Conservation (phyloP, 2,888 invertebrate species). For the Ormyrus rosae region DNA sequence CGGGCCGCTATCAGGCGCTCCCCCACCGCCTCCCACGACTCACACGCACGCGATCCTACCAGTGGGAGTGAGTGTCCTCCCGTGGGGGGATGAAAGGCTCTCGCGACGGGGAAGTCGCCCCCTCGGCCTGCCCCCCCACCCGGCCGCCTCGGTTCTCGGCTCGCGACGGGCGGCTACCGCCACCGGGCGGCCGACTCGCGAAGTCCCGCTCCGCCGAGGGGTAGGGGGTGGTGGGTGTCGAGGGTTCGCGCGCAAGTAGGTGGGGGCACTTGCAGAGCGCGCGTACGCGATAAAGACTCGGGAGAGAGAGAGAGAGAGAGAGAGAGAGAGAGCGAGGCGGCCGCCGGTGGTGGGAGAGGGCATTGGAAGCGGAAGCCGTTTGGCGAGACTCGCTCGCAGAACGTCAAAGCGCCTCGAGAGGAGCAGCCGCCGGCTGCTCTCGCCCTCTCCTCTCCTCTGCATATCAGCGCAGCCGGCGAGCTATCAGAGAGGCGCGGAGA, state of each 20-base stretch:
- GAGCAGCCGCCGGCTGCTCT: constrained; percentile 64
- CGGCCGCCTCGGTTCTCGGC: not conserved
- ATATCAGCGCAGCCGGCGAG: not conserved
- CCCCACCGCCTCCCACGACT: not conserved
- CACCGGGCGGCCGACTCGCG: constrained; percentile 11
- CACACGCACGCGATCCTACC: too few relatives aligned
- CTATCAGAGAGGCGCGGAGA: too few relatives aligned
- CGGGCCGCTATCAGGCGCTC: not conserved
- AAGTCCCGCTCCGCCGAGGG: not conserved
- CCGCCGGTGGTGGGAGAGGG: constrained; percentile 18
- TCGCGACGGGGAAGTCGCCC: not conserved
- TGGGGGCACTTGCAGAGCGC: not conserved
- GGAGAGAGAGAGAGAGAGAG: constrained; percentile 41
- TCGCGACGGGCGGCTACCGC: constrained; percentile 10
- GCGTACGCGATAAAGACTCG: constrained; percentile 10
- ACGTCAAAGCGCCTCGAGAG: constrained; percentile 69
- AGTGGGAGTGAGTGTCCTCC: too few relatives aligned
- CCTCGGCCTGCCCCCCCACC: not conserved
- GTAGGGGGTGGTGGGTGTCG: constrained; percentile 24
- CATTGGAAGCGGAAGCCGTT: constrained; percentile 61
- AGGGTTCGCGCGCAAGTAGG: not conserved
- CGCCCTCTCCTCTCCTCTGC: constrained; percentile 12
- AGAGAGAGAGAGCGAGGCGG: constrained; percentile 19
- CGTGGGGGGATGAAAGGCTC: not conserved
- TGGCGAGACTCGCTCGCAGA: constrained; percentile 63